phyloP scores from a whole-genome alignment of 2,888 invertebrate genomes.

The Temnothorax rugatulus region DNA sequence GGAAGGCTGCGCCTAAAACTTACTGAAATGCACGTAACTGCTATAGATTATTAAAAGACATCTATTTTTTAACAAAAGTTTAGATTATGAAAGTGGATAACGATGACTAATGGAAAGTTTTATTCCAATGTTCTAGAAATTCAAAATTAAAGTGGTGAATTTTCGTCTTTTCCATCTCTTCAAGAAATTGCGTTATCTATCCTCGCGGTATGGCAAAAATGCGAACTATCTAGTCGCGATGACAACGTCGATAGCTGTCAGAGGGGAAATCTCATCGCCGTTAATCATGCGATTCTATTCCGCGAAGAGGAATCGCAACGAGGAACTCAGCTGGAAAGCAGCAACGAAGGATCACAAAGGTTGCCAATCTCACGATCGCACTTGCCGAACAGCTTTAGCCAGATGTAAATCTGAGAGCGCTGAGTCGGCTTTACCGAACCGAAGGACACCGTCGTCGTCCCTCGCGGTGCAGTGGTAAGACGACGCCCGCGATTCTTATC shows the following conservation, averaged over 20 bases:
- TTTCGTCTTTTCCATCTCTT: neutral
- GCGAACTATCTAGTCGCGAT: neutral
- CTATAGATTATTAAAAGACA: neutral
- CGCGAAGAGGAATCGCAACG: neutral
- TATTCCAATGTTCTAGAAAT: neutral
- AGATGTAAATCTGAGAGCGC: constrained; percentile 45
- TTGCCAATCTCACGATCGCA: constrained; percentile 9
- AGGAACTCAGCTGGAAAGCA: constrained; percentile 10
- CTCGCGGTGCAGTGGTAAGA: neutral
- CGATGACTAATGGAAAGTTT: neutral
- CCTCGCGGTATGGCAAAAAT: neutral
- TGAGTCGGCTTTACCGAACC: constrained; percentile 36
- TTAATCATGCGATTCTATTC: constrained; percentile 18
- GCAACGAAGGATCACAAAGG: constrained; percentile 20
- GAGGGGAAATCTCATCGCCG: neutral
- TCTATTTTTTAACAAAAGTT: neutral
- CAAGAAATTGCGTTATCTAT: neutral
- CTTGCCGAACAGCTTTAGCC: constrained; percentile 31
- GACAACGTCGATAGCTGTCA: neutral
- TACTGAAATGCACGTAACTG: neutral
- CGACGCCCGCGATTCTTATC: constrained; percentile 56
- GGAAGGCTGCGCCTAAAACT: constrained; percentile 9
- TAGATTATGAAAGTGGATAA: neutral
- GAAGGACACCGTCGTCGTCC: neutral
- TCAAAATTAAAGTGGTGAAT: neutral